Percentiles rank a stretch among this genome's conserved stretches.
phyloP scores from a whole-genome alignment of 2,113 vertebrate species.

The Scomber colias region DNA sequence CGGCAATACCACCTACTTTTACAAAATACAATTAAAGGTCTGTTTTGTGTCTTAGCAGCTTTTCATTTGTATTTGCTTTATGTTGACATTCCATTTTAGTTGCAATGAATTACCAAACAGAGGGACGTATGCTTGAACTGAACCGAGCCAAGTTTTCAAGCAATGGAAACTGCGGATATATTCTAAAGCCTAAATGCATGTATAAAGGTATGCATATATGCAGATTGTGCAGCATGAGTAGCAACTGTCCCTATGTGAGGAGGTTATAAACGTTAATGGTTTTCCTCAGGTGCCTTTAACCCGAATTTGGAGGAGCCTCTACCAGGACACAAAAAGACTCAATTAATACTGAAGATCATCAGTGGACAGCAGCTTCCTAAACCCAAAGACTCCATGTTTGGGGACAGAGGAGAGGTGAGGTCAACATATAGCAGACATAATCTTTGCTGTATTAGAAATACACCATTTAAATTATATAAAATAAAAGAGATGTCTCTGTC shows the following conservation, averaged over 20 bases:
- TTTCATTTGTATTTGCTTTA: background rate
- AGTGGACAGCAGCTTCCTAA: conserved; percentile 98
- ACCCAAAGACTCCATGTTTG: conserved; percentile 95
- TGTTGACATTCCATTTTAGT: conserved; percentile 81
- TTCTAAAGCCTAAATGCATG: conserved; percentile 95
- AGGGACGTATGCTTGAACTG: conserved; percentile 94
- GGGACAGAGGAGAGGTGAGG: conserved; percentile 95
- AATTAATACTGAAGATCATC: conserved; percentile 93
- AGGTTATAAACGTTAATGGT: background rate
- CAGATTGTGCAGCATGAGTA: background rate
- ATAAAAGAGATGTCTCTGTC: too few species aligned
- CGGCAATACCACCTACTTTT: background rate
- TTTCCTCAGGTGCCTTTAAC: conserved; percentile 90
- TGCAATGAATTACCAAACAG: conserved; percentile 97
- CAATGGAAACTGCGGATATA: conserved; percentile 95
- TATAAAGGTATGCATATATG: conserved; percentile 76
- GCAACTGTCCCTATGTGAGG: background rate
- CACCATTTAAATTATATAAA: too few species aligned
- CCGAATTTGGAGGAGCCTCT: conserved; percentile 91
- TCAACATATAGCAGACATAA: background rate
- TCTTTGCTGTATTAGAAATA: background rate
- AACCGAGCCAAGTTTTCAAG: conserved; percentile 94
- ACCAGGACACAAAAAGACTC: conserved; percentile 91
- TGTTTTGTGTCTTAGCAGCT: background rate
- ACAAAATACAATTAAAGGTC: background rate